A percentile compares a stretch with the other conserved stretches of the same genome.
These are phyloP conservation scores for Pelosia muscerda DNA, from an alignment of 2,888 invertebrate species.

Conservation along the genomic window DNA sequence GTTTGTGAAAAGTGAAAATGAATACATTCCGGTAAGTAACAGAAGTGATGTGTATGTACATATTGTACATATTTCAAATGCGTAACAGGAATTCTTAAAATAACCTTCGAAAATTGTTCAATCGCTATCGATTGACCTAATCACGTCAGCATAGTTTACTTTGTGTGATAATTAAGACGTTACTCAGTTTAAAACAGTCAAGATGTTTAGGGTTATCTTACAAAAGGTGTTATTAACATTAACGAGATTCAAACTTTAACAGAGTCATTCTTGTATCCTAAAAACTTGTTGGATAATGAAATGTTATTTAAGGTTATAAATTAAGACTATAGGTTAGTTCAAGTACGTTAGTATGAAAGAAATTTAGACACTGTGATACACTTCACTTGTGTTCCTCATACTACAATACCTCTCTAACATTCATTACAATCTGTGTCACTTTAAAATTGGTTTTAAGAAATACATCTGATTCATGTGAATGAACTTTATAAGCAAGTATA, in stretches of 20 bases:
- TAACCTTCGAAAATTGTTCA: conserved; percentile 70
- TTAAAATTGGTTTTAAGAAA: background rate
- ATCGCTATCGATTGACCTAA: conserved; percentile 75
- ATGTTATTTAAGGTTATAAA: too few relatives aligned
- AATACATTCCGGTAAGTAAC: conserved; percentile 24
- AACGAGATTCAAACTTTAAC: background rate
- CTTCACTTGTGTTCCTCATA: too few relatives aligned
- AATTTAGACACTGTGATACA: too few relatives aligned
- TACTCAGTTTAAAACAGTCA: conserved; percentile 29
- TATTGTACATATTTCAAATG: conserved; percentile 51
- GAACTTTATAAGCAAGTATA: background rate
- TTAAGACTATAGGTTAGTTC: too few relatives aligned
- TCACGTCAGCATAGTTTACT: conserved; percentile 71
- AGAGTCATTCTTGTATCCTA: background rate
- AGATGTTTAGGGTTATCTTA: conserved; percentile 21
- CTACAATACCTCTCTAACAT: background rate
- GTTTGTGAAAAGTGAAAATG: conserved; percentile 34
- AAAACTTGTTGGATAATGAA: background rate
- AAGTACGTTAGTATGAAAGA: too few relatives aligned
- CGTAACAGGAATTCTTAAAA: conserved; percentile 60
- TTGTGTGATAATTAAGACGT: conserved; percentile 69
- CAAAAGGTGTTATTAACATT: background rate
- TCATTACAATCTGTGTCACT: background rate
- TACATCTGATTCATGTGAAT: background rate
- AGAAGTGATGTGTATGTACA: conserved; percentile 41